phyloP scores from a whole-genome alignment of 2,797 vertebrate species.

The Danio jaintianensis region DNA sequence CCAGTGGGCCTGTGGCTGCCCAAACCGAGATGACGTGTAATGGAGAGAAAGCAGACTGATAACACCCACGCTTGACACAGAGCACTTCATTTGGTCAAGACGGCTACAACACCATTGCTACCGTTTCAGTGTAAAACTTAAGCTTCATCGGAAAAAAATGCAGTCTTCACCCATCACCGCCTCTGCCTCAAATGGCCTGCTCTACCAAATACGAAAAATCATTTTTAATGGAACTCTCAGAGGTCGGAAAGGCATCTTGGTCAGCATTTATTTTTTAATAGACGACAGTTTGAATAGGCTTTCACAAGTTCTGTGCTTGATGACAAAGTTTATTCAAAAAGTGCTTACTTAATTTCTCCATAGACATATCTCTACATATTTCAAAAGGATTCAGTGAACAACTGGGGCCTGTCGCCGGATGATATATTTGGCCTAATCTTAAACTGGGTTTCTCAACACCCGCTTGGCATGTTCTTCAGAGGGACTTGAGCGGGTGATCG shows the following conservation, averaged over 20 bases:
- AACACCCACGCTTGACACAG: slow-evolving; percentile 10
- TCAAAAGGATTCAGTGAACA: slow-evolving; percentile 1
- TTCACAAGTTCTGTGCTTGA: slow-evolving; percentile 11
- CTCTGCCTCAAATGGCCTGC: slow-evolving; percentile 24
- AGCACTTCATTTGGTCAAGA: slow-evolving; percentile 35
- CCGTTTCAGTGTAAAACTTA: slow-evolving; percentile 1
- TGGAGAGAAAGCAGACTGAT: slow-evolving; percentile 21
- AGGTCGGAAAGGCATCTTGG: slow-evolving; percentile 24
- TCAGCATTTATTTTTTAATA: slow-evolving; percentile 54
- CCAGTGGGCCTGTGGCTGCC: slow-evolving; percentile 57
- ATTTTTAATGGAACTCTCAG: slow-evolving; percentile 6
- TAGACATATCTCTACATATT: slow-evolving; percentile 34
- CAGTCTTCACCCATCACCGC: slow-evolving; percentile 32
- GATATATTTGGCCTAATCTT: slow-evolving; percentile 53
- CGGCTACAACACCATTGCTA: slow-evolving; percentile 10
- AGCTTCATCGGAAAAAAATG: slow-evolving; percentile 34
- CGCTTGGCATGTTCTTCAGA: slow-evolving; percentile 51
- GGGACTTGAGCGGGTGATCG: slow-evolving; percentile 54
- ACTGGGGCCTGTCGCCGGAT: slow-evolving; percentile 8
- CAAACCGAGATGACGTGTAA: slow-evolving; percentile 56
- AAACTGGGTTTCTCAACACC: slow-evolving; percentile 55
- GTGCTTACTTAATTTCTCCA: slow-evolving; percentile 22
- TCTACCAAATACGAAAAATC: slow-evolving; percentile 39
- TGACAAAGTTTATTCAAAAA: slow-evolving; percentile 33
- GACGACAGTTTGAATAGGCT: slow-evolving; percentile 26